These are phyloP conservation scores for Falco peregrinus DNA, from an alignment of 2,797 vertebrate genomes.

Conservation along the genomic window DNA sequence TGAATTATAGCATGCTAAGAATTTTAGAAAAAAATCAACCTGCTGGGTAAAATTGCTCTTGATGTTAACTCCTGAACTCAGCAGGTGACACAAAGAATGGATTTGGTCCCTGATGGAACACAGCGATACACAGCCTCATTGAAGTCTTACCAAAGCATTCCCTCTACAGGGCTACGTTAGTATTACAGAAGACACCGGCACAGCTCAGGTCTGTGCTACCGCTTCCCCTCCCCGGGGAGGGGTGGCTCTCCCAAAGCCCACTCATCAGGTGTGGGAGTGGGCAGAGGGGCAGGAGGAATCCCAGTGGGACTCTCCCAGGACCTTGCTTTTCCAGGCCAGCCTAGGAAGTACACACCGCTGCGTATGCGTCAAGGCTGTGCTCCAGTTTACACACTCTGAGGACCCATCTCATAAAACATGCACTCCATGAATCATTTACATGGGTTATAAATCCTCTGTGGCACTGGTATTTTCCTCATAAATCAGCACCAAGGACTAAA, in stretches of 20 bases:
- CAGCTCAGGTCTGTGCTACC: neutral
- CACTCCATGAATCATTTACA: neutral
- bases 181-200: conserved; percentile 18
- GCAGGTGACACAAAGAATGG: neutral
- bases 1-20: neutral
- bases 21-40: neutral
- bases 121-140: neutral
- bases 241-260: neutral
- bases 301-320: neutral
- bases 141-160: conserved; percentile 68
- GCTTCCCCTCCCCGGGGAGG: neutral
- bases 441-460: neutral
- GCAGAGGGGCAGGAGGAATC: neutral
- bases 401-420: neutral
- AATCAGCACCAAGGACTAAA: neutral
- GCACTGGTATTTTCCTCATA: neutral
- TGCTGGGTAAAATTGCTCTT: neutral
- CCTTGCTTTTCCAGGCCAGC: neutral
- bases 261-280: neutral
- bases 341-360: accelerated
- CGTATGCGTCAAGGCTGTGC: neutral
- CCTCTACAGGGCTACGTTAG: conserved; percentile 63
- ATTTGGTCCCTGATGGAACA: neutral
- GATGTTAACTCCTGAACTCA: conserved; percentile 15
- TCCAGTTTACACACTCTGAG: accelerated